A percentile compares a stretch with the other conserved stretches of the same genome.
Conservation (phyloP, 2,888 invertebrate species). For the Gari tellinella region DNA sequence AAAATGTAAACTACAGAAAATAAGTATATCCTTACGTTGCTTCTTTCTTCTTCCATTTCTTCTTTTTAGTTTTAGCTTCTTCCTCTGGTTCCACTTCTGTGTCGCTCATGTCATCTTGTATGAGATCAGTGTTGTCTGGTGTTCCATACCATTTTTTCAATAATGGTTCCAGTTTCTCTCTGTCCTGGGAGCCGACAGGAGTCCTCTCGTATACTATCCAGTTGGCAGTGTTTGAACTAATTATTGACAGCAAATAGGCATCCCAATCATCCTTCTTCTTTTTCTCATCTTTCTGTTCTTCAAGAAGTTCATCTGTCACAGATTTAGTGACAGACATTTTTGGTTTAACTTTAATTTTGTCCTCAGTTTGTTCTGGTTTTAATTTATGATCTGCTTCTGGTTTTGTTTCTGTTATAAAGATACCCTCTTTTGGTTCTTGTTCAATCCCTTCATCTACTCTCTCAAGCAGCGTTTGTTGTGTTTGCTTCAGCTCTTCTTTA, state of each 20-base stretch:
- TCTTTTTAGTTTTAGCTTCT: slow-evolving; percentile 59
- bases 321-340: slow-evolving; percentile 7
- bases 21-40: slow-evolving; percentile 64
- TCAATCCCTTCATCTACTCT: slow-evolving; percentile 24
- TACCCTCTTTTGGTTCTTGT: slow-evolving; percentile 30
- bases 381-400: slow-evolving; percentile 7
- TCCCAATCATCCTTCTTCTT: slow-evolving; percentile 77
- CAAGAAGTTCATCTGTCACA: slow-evolving; percentile 7
- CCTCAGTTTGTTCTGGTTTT: slow-evolving; percentile 5
- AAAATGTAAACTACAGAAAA: background rate
- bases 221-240: slow-evolving; percentile 82
- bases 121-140: slow-evolving; percentile 76
- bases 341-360: background rate
- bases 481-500: slow-evolving; percentile 39
- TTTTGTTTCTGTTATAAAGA: slow-evolving; percentile 66
- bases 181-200: slow-evolving; percentile 61
- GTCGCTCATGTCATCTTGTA: slow-evolving; percentile 76
- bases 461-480: slow-evolving; percentile 18
- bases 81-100: slow-evolving; percentile 50
- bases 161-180: slow-evolving; percentile 71
- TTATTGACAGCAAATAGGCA: slow-evolving; percentile 79
- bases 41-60: slow-evolving; percentile 70
- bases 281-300: slow-evolving; percentile 19
- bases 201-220: slow-evolving; percentile 81
- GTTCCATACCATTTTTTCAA: slow-evolving; percentile 78